Conservation (phyloP, 2,797 vertebrate species). For the Sparus aurata region DNA sequence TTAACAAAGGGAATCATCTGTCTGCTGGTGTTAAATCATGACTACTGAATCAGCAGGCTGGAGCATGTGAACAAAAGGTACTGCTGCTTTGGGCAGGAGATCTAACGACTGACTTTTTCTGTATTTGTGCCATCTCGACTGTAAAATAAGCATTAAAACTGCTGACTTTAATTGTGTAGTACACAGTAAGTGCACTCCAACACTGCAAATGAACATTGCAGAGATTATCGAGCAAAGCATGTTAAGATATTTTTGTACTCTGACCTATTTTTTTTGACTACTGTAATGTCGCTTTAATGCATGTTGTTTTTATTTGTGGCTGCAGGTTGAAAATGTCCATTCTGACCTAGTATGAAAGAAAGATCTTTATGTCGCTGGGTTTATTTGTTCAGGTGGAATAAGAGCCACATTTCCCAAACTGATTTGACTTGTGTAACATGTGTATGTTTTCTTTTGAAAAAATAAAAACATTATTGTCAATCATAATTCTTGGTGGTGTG, state of each 20-base stretch:
- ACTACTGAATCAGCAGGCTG: conserved; percentile 20
- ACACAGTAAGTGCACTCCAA: conserved; percentile 15
- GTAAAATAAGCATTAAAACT: conserved; percentile 17
- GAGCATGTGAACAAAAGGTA: conserved; percentile 43
- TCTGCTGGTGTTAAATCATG: conserved; percentile 3
- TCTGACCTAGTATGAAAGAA: conserved; percentile 25
- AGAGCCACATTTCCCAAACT: conserved; percentile 20
- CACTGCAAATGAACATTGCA: conserved; percentile 40
- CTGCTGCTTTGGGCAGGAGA: conserved; percentile 11
- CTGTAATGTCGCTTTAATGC: conserved; percentile 43
- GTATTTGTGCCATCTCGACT: conserved; percentile 8
- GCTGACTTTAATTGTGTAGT: conserved; percentile 2
- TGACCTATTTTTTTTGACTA: conserved; percentile 34
- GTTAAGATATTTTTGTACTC: conserved; percentile 66
- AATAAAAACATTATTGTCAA: conserved; percentile 39
- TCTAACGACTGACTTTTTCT: conserved; percentile 3
- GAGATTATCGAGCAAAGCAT: conserved; percentile 49
- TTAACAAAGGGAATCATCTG: conserved; percentile 35
- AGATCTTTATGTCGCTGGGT: conserved; percentile 31
- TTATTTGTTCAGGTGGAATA: conserved; percentile 32
- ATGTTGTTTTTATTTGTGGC: conserved; percentile 57
- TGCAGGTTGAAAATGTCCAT: conserved; percentile 2
- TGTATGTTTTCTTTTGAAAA: conserved; percentile 40
- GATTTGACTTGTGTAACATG: conserved; percentile 32
- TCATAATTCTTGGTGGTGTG: neutral